A percentile compares a stretch with the other conserved stretches of the same genome.
phyloP scores from a whole-genome alignment of 2,113 vertebrate genomes.

The Cyprinodon brontotheroides region DNA sequence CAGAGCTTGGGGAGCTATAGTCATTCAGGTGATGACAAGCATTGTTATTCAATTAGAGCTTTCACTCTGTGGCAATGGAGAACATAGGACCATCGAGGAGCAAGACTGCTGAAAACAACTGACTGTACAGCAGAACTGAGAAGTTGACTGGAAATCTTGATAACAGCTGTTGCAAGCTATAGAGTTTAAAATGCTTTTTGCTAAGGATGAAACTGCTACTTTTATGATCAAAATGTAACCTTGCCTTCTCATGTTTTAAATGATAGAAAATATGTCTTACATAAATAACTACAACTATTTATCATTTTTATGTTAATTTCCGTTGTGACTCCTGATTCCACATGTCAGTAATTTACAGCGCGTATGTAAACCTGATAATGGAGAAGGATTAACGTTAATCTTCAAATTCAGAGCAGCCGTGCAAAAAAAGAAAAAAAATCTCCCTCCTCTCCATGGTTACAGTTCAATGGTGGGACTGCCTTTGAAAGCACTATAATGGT shows the following conservation, averaged over 20 bases:
- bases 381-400: constrained; percentile 48
- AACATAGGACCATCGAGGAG: constrained; percentile 24
- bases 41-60: constrained; percentile 66
- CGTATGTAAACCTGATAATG: constrained; percentile 36
- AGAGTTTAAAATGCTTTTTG: neutral
- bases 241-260: neutral
- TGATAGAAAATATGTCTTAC: neutral
- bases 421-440: constrained; percentile 19
- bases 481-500: constrained; percentile 41
- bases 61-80: constrained; percentile 35
- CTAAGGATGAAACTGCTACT: neutral
- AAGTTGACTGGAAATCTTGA: constrained; percentile 21
- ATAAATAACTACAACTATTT: neutral
- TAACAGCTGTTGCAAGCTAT: constrained; percentile 13
- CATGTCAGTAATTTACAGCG: constrained; percentile 29
- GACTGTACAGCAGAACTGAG: constrained; percentile 12
- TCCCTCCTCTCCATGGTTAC: constrained; percentile 65
- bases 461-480: constrained; percentile 48
- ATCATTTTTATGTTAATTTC: constrained; percentile 26
- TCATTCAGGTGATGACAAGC: constrained; percentile 31
- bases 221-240: neutral
- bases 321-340: constrained; percentile 30
- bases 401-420: constrained; percentile 21
- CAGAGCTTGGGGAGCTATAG: constrained; percentile 50
- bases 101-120: constrained; percentile 6